Evolutionary conservation across 2,113 vertebrate species (phyloP), one percentile per base, ranked within the genome.

Genomic region (Herpailurus yagouaroundi): DNA sequence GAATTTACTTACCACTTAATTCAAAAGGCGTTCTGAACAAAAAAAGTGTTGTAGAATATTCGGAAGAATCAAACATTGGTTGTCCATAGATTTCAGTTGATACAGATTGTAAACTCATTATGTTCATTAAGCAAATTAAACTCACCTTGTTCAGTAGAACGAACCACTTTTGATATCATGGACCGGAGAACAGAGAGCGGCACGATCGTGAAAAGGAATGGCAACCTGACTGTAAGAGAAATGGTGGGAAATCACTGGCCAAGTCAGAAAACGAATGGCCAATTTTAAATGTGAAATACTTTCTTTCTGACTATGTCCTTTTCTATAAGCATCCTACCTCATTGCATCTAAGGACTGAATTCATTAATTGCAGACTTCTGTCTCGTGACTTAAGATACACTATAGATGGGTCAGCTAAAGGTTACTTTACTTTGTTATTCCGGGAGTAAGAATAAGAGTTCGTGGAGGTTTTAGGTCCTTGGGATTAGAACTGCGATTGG

Each of bases 111-210:
- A 36, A 55, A 71, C 7, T 81, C 41, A 55, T 64, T 77, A 55
- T 69, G 6, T 25, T 94, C 45, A 45, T 95, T 63, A 73, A 85
- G 83, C 50, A 97, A 96, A 69, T 93, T 82, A 36, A 57, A 98
- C 99, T 99, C 97, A 99, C 99, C 99, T 98, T 99, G 99, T 95
- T 99, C 99, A 55, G 99, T 97, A 77, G 99, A 57, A 76, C 98
- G 98, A 98, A 99, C 99, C 89, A 99, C 98, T 98, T 99, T 99
- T 25, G 99, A 99, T 98, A 99, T 98, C 99, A 99, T 99, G 92
- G 99, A 99, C 27, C 99, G 99, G 45, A 99, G 98, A 69, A 99
- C 98, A 13, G 99, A 99, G 71, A 99, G 98, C 0, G 99, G 99
- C 99, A 99, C 99, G 52, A 99, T 89, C 19, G 98, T 97, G 57